phyloP scores from a whole-genome alignment of 2,113 vertebrate species.

The Motacilla alba region DNA sequence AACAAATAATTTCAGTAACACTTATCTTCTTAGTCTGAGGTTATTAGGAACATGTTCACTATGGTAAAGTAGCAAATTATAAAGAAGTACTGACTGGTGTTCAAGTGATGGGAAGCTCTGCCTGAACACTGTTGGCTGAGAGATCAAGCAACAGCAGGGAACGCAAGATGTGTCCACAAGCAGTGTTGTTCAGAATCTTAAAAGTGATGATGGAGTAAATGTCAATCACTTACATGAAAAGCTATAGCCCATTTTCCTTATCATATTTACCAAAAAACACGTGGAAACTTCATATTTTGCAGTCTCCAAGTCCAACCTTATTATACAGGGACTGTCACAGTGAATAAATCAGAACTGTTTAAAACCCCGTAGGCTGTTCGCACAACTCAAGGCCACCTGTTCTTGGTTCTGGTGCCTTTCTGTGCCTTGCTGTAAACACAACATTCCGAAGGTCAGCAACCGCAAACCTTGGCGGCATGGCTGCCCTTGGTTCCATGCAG shows the following conservation, averaged over 20 bases:
- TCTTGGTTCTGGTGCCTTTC: slow-evolving; percentile 17
- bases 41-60: not conserved
- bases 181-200: not conserved
- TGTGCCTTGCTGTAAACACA: slow-evolving; percentile 20
- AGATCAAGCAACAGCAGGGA: not conserved
- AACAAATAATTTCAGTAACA: not conserved
- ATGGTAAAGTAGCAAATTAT: not conserved
- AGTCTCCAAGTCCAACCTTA: slow-evolving; percentile 6
- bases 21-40: not conserved
- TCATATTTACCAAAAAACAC: not conserved
- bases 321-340: slow-evolving; percentile 24
- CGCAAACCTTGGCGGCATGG: not conserved
- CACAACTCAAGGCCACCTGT: slow-evolving; percentile 34
- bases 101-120: not conserved
- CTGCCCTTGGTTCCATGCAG: not conserved
- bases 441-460: not conserved
- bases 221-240: not conserved
- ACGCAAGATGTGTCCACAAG: not conserved
- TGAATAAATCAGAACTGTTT: slow-evolving; percentile 49
- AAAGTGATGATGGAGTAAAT: not conserved
- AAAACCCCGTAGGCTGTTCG: slow-evolving; percentile 22
- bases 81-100: not conserved
- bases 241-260: slow-evolving; percentile 15
- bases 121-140: not conserved
- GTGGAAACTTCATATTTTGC: not conserved